These are phyloP conservation scores for Homarus gammarus DNA, from an alignment of 2,888 invertebrate genomes.

Conservation along the genomic window DNA sequence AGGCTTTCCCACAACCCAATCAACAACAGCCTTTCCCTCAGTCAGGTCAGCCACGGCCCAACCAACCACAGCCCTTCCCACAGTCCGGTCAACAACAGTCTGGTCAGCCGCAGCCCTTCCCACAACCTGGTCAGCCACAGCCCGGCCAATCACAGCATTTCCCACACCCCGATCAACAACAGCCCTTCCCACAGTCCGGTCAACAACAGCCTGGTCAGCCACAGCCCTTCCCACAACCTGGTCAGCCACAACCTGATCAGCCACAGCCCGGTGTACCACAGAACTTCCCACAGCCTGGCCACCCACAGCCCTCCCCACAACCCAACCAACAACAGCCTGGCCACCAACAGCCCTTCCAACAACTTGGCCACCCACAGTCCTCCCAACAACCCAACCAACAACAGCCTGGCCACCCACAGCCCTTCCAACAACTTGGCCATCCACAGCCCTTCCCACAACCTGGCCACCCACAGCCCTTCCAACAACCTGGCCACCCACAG, in stretches of 20 bases:
- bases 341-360: not conserved
- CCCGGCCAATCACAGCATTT: constrained; percentile 11
- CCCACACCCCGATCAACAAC: not conserved
- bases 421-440: constrained; percentile 13
- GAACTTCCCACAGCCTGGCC: not conserved
- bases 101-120: constrained; percentile 19
- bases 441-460: too few species aligned
- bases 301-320: constrained; percentile 26
- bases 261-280: not conserved
- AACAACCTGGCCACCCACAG: too few species aligned
- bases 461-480: too few species aligned
- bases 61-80: not conserved
- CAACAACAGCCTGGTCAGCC: not conserved
- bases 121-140: constrained; percentile 16
- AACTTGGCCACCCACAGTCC: not conserved
- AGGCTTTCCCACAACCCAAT: constrained; percentile 4
- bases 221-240: constrained; percentile 3
- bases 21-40: not conserved
- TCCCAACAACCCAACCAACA: constrained; percentile 4
- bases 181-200: not conserved
- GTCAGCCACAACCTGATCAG: not conserved
- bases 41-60: not conserved
- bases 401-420: constrained; percentile 20
- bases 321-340: not conserved
- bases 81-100: not conserved